Evolutionary conservation across 2,113 vertebrate species (phyloP).

Genomic region (Ciconia boyciana): DNA sequence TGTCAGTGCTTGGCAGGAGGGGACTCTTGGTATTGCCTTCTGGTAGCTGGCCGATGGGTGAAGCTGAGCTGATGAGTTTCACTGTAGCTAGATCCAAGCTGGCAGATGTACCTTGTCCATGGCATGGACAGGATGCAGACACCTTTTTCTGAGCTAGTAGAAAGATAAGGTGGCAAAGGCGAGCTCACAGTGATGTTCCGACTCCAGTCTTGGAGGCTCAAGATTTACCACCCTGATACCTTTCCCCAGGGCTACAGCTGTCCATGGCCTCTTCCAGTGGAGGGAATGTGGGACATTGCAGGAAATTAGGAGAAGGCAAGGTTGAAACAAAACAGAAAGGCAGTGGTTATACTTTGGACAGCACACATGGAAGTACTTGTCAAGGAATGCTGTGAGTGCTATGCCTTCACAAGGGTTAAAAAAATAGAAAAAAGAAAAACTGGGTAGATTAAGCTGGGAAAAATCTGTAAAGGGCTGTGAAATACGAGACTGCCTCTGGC

Average conservation of each 20-base stretch:
- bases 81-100: neutral
- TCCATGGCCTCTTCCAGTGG: neutral
- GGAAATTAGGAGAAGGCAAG: neutral
- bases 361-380: neutral
- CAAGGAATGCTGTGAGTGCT: neutral
- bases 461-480: neutral
- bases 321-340: neutral
- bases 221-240: neutral
- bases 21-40: neutral
- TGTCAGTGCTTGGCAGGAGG: neutral
- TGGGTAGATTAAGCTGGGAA: neutral
- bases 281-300: accelerated
- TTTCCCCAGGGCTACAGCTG: neutral
- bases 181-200: neutral
- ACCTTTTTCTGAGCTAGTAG: neutral
- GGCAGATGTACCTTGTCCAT: neutral
- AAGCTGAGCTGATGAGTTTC: neutral
- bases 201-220: neutral
- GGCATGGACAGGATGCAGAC: neutral
- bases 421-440: neutral
- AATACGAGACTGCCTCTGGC: neutral
- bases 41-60: accelerated
- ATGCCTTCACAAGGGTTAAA: neutral
- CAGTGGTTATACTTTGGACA: neutral
- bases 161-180: neutral